Evolutionary conservation across 2,888 invertebrate genomes (phyloP).

Genomic region (Platynereis dumerilii): DNA sequence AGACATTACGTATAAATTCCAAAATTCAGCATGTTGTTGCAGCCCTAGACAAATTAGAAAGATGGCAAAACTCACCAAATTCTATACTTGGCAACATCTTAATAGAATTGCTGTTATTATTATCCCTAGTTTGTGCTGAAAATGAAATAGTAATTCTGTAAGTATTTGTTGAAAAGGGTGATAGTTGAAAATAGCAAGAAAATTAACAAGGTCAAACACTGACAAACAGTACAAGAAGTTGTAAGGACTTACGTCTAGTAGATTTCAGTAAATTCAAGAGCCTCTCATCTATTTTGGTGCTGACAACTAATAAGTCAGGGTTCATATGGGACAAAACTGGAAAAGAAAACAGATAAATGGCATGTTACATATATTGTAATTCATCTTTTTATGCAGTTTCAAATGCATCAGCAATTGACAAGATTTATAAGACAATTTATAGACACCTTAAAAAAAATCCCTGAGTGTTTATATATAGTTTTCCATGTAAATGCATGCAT

Average conservation of each 20-base stretch:
- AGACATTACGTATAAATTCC: neutral
- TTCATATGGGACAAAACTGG: constrained; percentile 55
- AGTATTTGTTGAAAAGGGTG: too few species aligned
- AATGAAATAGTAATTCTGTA: neutral
- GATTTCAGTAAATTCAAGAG: constrained; percentile 50
- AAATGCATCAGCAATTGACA: too few species aligned
- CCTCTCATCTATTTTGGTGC: constrained; percentile 58
- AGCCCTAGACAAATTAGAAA: too few species aligned
- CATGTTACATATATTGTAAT: neutral
- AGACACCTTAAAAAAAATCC: too few species aligned
- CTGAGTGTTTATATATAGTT: too few species aligned
- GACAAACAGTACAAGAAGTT: too few species aligned
- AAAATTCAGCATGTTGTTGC: too few species aligned
- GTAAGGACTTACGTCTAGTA: neutral
- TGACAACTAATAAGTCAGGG: constrained; percentile 52
- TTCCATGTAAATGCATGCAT: too few species aligned
- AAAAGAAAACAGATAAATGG: neutral
- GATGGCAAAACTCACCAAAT: constrained; percentile 58
- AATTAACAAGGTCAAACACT: too few species aligned
- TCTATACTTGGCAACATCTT: constrained; percentile 57
- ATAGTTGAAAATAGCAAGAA: too few species aligned
- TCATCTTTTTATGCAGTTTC: neutral
- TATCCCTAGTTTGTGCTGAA: neutral
- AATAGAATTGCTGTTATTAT: neutral
- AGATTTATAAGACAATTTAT: too few species aligned